phyloP scores from a whole-genome alignment of 2,888 invertebrate genomes.

The Epistrophe eligans region DNA sequence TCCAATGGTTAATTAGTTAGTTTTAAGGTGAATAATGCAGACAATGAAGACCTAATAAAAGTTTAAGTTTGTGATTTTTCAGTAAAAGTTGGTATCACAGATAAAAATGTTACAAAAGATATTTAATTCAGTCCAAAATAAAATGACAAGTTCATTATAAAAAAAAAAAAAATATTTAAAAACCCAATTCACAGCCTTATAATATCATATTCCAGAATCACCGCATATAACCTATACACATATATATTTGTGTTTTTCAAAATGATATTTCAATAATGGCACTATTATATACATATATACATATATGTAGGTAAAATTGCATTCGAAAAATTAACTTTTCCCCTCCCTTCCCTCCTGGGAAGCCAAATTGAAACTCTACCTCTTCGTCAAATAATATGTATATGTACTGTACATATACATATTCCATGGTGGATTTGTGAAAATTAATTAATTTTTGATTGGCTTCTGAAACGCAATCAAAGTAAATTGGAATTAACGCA shows the following conservation, averaged over 20 bases:
- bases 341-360: neutral
- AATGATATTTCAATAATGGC: neutral
- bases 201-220: no score
- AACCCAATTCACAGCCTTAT: no score
- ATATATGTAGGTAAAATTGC: neutral
- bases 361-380: neutral
- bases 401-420: no score
- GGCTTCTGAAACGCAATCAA: slow-evolving; percentile 63
- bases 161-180: no score
- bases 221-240: no score
- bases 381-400: neutral
- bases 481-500: slow-evolving; percentile 68
- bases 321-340: neutral
- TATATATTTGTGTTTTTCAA: neutral
- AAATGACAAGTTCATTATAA: no score
- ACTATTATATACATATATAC: neutral
- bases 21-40: neutral
- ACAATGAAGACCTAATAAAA: no score
- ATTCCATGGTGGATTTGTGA: slow-evolving; percentile 3
- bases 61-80: no score
- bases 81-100: no score
- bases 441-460: slow-evolving; percentile 73
- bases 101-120: no score
- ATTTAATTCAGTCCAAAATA: no score
- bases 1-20: slow-evolving; percentile 9